These are phyloP conservation scores for Bos javanicus DNA, from an alignment of 2,113 vertebrate species.

Conservation along the genomic window DNA sequence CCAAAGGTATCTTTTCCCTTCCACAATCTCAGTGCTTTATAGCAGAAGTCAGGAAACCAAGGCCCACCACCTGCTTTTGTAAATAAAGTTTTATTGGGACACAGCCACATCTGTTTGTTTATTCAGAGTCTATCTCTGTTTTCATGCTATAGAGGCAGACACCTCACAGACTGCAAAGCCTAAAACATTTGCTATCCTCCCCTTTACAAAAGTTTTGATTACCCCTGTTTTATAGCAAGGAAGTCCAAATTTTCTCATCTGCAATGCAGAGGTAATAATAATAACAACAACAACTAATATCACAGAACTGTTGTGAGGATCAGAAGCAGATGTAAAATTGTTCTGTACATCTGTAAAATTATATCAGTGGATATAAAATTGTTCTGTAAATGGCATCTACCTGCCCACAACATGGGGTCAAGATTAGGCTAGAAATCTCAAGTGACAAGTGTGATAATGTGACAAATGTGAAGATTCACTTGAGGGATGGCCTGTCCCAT, in stretches of 20 bases:
- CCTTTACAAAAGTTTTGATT: neutral
- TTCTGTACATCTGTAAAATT: neutral
- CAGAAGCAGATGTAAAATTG: neutral
- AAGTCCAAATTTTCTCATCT: neutral
- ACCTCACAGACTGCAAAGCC: neutral
- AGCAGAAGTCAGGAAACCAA: neutral
- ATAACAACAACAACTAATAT: neutral
- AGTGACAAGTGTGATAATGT: neutral
- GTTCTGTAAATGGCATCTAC: neutral
- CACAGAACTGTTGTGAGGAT: neutral
- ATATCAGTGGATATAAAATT: neutral
- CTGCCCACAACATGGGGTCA: neutral
- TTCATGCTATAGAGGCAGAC: neutral
- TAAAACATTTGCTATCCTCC: neutral
- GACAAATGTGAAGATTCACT: neutral
- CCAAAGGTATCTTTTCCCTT: neutral
- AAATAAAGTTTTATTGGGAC: neutral
- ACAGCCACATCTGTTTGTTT: neutral
- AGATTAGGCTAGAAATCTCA: neutral
- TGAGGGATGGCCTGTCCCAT: neutral
- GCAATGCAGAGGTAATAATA: neutral
- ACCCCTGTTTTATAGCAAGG: neutral
- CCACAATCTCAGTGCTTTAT: neutral
- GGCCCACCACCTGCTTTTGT: neutral
- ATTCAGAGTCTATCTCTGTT: neutral